These are phyloP conservation scores for Diorhabda sublineata DNA, from an alignment of 1,140 invertebrate genomes.

Conservation along the genomic window DNA sequence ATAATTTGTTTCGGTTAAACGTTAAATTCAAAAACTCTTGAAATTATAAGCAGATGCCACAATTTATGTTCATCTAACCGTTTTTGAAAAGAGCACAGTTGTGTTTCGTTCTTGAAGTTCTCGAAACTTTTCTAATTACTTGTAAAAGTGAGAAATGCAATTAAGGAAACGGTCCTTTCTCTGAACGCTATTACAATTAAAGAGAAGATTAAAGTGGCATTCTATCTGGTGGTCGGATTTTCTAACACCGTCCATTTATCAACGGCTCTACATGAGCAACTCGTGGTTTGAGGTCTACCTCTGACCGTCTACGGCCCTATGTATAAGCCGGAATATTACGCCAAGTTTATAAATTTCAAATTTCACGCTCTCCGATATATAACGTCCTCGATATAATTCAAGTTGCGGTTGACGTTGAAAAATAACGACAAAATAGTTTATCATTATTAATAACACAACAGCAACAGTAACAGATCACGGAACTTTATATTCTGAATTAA, in stretches of 20 bases:
- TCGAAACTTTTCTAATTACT: conserved; percentile 12
- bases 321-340: neutral
- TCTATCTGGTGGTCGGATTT: conserved; percentile 28
- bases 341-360: conserved; percentile 3
- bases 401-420: neutral
- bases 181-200: conserved; percentile 22
- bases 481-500: too few relatives aligned
- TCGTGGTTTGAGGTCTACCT: conserved; percentile 30
- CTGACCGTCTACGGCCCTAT: conserved; percentile 25
- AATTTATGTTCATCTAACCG: too few relatives aligned
- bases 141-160: conserved; percentile 17
- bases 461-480: too few relatives aligned
- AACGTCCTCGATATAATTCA: conserved; percentile 1
- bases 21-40: too few relatives aligned
- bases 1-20: too few relatives aligned
- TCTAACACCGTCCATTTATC: conserved; percentile 27
- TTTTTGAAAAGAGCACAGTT: too few relatives aligned
- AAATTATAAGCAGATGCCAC: too few relatives aligned
- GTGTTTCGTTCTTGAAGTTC: too few relatives aligned
- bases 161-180: conserved; percentile 15
- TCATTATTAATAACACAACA: too few relatives aligned
- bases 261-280: conserved; percentile 25
- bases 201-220: conserved; percentile 25
- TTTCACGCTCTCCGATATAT: neutral
- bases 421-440: neutral